Evolutionary conservation across 1,140 invertebrate species (phyloP).

Genomic region (Plectrocnemia conspersa): DNA sequence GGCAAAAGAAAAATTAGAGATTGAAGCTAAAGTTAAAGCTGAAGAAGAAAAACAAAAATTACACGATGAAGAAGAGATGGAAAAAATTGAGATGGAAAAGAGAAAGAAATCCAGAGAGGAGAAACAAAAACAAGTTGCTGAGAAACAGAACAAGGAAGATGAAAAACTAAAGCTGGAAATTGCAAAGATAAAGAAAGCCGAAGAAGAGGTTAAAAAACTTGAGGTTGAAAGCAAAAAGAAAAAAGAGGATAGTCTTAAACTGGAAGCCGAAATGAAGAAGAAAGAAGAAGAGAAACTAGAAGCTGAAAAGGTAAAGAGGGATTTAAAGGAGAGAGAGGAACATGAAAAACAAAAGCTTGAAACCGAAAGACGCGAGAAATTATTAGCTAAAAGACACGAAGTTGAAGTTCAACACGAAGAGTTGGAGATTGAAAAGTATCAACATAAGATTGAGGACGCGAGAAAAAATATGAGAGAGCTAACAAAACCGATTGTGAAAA

Average conservation of each 20-base stretch:
- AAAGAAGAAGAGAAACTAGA: conserved; percentile 12
- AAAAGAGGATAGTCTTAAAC: no score
- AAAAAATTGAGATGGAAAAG: no score
- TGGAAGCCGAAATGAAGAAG: no score
- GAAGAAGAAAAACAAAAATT: conserved; percentile 1
- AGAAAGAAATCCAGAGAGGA: conserved; percentile 5
- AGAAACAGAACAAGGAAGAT: conserved; percentile 19
- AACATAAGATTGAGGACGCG: no score
- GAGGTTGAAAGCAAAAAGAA: no score
- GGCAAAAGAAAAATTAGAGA: not conserved
- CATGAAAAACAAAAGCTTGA: conserved; percentile 39
- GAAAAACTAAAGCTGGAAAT: conserved; percentile 17
- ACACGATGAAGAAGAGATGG: no score
- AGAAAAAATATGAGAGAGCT: not conserved
- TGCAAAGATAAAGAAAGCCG: conserved; percentile 12
- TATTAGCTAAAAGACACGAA: no score
- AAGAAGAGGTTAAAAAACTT: conserved; percentile 18
- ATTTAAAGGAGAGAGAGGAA: no score
- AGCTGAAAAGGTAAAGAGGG: no score
- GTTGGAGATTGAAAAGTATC: no score
- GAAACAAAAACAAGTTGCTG: conserved; percentile 29
- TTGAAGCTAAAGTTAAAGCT: not conserved
- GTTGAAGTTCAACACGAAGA: no score
- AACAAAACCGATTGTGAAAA: conserved; percentile 6
- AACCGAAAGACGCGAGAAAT: conserved; percentile 9